Base-by-base conservation (phyloP, 2,797 vertebrate genomes). In the Tokudaia tokunoshimensis region DNA sequence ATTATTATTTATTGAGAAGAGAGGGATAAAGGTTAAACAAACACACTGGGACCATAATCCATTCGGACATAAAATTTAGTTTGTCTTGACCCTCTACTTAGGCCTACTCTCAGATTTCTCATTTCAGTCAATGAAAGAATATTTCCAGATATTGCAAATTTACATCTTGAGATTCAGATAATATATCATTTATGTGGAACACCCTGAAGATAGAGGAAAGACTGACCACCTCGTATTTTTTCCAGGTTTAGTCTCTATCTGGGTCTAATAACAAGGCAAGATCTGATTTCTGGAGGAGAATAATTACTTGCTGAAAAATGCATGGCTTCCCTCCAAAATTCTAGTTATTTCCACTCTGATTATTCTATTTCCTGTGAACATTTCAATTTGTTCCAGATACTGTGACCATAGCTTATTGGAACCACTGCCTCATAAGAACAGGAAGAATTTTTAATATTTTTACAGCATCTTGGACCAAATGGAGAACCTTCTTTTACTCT, bases 361-460 rank as follows among this genome's bases (percentile, higher is more conserved):
- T 96, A 37, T 81, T 44, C 81, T 89, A 3, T 84, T 74, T 85
- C 50, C 61, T 47, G 24, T 41, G 75, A 89, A 86, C 82, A 91
- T 95, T 80, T 97, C 91, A 88, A 92, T 92, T 96, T 96, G n/a
- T 86, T 94, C 81, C 94, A 93, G 84, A 92, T 12, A 94, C 88
- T 94, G n/a, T 41, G 17, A 84, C 76, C 74, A 82, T n/a, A 92
- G 79, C 52, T 88, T 52, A 75, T 47, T 75, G 78, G 61, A 75
- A 88, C 10, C 55, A 95, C 82, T 61, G 84, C 26, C 26, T 85
- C 72, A 47, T 52, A 91, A 92, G 47, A 96, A 24, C 19, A 67
- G 9, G 52, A 92, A 89, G 11, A 29, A 37, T 26, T 37, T 24
- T 87, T 55, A 87, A 87, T 87, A 72, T 44, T 84, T 89, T 57